Conservation (phyloP, 2,113 vertebrate species). For the Gobius niger region DNA sequence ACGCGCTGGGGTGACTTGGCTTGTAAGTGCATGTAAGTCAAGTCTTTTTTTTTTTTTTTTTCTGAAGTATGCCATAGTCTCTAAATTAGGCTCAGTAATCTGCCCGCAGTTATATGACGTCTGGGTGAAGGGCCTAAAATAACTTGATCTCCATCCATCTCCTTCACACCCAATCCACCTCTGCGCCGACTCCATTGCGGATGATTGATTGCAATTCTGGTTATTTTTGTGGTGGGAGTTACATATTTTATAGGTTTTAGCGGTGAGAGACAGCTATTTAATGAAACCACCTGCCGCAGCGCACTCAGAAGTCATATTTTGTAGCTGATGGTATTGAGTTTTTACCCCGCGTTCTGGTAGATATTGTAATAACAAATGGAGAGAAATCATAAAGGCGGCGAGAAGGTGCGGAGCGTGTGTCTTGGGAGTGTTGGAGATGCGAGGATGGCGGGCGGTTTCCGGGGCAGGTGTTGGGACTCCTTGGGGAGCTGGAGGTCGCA, state of each 20-base stretch:
- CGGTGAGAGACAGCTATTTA: conserved; percentile 15
- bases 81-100: conserved; percentile 13
- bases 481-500: conserved; percentile 73
- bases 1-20: not conserved
- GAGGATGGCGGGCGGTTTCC: conserved; percentile 48
- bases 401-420: conserved; percentile 31
- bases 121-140: conserved; percentile 10
- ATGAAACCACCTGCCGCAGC: conserved; percentile 12
- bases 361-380: conserved; percentile 18
- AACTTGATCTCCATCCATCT: conserved; percentile 15
- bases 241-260: conserved; percentile 5
- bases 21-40: not conserved
- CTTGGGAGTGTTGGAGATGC: conserved; percentile 49
- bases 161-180: conserved; percentile 14
- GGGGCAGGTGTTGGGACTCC: conserved; percentile 67
- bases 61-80: conserved; percentile 1
- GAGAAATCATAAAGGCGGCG: conserved; percentile 25
- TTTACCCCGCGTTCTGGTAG: not conserved
- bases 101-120: conserved; percentile 4
- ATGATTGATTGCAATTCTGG: conserved; percentile 10
- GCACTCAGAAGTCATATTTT: not conserved
- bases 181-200: conserved; percentile 3
- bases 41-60: not conserved
- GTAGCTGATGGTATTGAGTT: not conserved
- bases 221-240: conserved; percentile 9